Percentiles rank a stretch among this genome's conserved stretches.
Evolutionary conservation across 2,797 vertebrate genomes (phyloP).

Genomic region (Miichthys miiuy): DNA sequence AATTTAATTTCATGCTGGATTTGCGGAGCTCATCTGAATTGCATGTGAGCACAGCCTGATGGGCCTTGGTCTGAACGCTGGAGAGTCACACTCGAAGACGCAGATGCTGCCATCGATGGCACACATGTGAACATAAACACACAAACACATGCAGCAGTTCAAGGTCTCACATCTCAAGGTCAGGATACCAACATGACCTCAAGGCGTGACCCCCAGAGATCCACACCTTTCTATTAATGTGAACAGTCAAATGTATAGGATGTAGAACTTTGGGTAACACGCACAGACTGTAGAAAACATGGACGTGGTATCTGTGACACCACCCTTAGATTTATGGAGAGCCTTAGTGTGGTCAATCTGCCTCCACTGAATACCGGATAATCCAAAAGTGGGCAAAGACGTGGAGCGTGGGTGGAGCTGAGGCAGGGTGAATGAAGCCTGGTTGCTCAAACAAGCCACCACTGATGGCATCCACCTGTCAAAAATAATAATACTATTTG

Average conservation of each 20-base stretch:
- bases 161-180: constrained; percentile 29
- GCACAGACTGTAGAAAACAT: not conserved
- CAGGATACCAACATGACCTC: constrained; percentile 26
- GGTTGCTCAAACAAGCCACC: too few relatives aligned
- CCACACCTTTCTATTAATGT: not conserved
- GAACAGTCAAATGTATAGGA: not conserved
- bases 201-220: not conserved
- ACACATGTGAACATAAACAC: not conserved
- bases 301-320: too few relatives aligned
- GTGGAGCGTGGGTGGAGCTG: too few relatives aligned
- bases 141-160: constrained; percentile 6
- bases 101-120: constrained; percentile 71
- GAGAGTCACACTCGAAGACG: constrained; percentile 67
- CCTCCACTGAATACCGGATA: too few relatives aligned
- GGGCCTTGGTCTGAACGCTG: constrained; percentile 69
- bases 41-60: constrained; percentile 83
- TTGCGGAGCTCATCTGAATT: constrained; percentile 86
- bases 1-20: constrained; percentile 90
- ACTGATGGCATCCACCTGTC: too few relatives aligned
- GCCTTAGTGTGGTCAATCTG: too few relatives aligned
- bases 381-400: too few relatives aligned
- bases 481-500: too few relatives aligned
- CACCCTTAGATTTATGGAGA: too few relatives aligned
- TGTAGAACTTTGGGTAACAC: not conserved
- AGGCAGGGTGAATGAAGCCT: too few relatives aligned